Evolutionary conservation across 2,797 vertebrate species (phyloP).

Genomic region (Poeciliopsis presidionis): DNA sequence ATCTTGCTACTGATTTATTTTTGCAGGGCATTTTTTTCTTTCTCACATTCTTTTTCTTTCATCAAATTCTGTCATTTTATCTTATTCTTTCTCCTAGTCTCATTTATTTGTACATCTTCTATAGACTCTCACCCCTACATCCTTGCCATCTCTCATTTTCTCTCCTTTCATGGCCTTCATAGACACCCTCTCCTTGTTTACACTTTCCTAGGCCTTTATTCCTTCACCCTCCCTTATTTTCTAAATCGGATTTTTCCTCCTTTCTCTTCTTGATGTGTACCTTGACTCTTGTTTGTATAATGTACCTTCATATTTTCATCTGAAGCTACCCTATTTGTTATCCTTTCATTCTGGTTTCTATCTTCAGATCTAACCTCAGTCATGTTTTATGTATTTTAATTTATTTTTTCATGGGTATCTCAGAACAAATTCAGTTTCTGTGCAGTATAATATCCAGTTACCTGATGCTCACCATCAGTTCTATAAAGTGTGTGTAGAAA

Average conservation of each 20-base stretch:
- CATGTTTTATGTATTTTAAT: constrained; percentile 27
- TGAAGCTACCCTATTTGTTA: constrained; percentile 40
- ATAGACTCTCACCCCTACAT: constrained; percentile 19
- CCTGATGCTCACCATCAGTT: not conserved
- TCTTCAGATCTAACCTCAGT: constrained; percentile 1
- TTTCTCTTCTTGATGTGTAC: constrained; percentile 46
- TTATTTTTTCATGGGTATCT: constrained; percentile 10
- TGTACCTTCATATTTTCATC: constrained; percentile 30
- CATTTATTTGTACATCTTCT: constrained; percentile 33
- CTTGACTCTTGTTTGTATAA: constrained; percentile 50
- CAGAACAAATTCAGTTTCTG: not conserved
- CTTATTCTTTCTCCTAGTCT: constrained; percentile 9
- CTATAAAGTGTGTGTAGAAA: not conserved
- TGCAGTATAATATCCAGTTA: not conserved
- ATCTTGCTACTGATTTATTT: constrained; percentile 33
- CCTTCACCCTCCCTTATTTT: constrained; percentile 52
- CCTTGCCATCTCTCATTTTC: constrained; percentile 16
- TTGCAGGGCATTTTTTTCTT: constrained; percentile 12
- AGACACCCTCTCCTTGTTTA: constrained; percentile 66
- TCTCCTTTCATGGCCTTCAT: constrained; percentile 39
- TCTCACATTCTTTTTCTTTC: constrained; percentile 14
- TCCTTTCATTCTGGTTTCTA: constrained; percentile 11
- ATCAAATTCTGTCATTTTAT: constrained; percentile 35
- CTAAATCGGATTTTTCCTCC: constrained; percentile 55
- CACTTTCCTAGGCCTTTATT: constrained; percentile 29